Conservation (phyloP, 2,888 invertebrate genomes). For the Drosophila formosana region DNA sequence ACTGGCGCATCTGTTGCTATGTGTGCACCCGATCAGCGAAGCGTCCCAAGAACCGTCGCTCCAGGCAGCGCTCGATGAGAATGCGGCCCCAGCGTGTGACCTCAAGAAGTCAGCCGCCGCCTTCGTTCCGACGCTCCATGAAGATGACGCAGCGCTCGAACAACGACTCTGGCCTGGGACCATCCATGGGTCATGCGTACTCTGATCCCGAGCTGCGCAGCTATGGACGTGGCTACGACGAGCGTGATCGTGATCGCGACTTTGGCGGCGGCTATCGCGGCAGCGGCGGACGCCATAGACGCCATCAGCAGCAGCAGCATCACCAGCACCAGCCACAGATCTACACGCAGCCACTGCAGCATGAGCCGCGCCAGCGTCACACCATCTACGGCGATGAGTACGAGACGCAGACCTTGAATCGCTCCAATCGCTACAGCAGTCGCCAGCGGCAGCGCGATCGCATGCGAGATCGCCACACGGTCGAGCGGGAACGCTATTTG, state of each 20-base stretch:
- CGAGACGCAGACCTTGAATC: conserved; percentile 77
- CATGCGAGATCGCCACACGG: conserved; percentile 85
- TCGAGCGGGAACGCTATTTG: conserved; percentile 86
- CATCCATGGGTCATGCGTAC: conserved; percentile 88
- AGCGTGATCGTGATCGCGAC: conserved; percentile 64
- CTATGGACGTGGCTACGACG: conserved; percentile 68
- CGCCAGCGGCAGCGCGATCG: conserved; percentile 80
- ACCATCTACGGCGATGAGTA: conserved; percentile 74
- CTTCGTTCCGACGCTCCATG: conserved; percentile 86
- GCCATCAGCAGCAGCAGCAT: conserved; percentile 46
- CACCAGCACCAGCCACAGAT: conserved; percentile 18
- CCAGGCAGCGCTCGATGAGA: conserved; percentile 72
- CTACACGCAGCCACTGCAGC: conserved; percentile 57
- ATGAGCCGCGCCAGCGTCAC: conserved; percentile 69
- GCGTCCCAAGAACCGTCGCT: conserved; percentile 79
- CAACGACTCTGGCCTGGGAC: conserved; percentile 87
- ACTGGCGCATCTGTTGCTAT: conserved; percentile 96
- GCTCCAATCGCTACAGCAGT: conserved; percentile 79
- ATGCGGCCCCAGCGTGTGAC: conserved; percentile 69
- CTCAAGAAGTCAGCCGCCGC: conserved; percentile 85
- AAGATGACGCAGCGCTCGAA: conserved; percentile 88
- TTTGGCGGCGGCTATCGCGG: conserved; percentile 65
- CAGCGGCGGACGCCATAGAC: conserved; percentile 53
- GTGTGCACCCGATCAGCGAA: conserved; percentile 93
- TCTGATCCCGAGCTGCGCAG: conserved; percentile 89